Percentiles rank a stretch among this genome's conserved stretches.
Conservation (phyloP, 2,888 invertebrate genomes). For the Caenorhabditis sulstoni region DNA sequence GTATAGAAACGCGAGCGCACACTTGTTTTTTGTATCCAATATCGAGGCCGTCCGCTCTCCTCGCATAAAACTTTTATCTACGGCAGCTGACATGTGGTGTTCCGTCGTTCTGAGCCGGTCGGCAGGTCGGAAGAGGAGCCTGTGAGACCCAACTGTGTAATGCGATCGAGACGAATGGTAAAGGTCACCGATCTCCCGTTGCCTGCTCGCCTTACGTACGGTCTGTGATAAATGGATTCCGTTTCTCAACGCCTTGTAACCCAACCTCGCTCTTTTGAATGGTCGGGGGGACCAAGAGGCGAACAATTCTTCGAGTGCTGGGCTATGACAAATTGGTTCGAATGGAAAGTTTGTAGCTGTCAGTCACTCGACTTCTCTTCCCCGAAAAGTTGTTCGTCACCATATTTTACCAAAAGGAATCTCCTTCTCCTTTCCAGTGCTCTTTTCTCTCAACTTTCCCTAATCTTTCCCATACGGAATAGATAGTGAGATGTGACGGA, state of each 20-base stretch:
- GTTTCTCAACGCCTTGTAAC: no score
- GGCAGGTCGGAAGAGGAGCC: conserved; percentile 5
- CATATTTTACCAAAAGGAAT: conserved; percentile 4
- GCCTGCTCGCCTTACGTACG: no score
- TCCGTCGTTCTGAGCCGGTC: conserved; percentile 26
- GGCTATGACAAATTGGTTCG: neutral
- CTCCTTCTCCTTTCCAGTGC: conserved; percentile 2
- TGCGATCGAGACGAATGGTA: neutral
- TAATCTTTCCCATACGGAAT: conserved; percentile 39
- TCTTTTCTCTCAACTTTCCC: no score
- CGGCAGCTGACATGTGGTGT: conserved; percentile 53
- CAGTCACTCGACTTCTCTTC: neutral
- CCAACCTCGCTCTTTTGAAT: no score
- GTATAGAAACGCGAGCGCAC: conserved; percentile 2
- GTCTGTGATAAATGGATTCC: no score
- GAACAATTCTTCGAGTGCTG: no score
- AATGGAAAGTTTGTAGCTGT: conserved; percentile 12
- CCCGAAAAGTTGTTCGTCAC: conserved; percentile 5
- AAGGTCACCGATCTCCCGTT: neutral
- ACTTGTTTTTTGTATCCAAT: conserved; percentile 34
- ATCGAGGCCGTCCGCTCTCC: conserved; percentile 7
- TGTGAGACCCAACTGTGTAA: conserved; percentile 26
- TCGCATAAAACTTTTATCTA: conserved; percentile 58
- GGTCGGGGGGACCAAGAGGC: no score
- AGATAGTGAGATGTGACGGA: conserved; percentile 53